Percentiles rank a stretch among this genome's conserved stretches.
These are phyloP conservation scores for Oreocharis arfaki DNA, from an alignment of 2,113 vertebrate genomes.

Conservation along the genomic window DNA sequence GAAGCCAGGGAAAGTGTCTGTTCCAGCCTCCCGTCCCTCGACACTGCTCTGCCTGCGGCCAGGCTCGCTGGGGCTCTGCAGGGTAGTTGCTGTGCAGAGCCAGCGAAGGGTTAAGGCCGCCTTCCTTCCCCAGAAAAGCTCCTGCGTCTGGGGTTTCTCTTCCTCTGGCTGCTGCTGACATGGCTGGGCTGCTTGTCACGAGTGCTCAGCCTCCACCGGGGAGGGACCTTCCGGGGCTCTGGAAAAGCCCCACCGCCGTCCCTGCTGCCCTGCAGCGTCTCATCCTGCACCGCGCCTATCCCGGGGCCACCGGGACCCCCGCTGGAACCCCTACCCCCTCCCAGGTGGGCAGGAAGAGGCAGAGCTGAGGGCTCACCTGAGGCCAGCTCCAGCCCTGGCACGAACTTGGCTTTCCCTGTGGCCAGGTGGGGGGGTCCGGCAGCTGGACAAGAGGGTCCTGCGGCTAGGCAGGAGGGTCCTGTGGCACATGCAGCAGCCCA, in stretches of 20 bases:
- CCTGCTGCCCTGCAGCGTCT: background rate
- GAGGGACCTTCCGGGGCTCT: background rate
- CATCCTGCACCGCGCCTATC: background rate
- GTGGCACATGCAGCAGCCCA: rapidly evolving
- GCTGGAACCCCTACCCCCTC: background rate
- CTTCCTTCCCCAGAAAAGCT: slow-evolving; percentile 33
- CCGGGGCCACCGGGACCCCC: background rate
- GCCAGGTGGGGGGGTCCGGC: rapidly evolving
- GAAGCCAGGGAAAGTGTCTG: background rate
- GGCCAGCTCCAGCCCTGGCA: background rate
- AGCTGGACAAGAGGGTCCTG: background rate
- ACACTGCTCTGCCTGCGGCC: background rate
- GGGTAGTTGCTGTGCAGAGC: background rate
- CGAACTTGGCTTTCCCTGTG: rapidly evolving
- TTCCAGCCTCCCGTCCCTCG: background rate
- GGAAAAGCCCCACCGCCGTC: rapidly evolving
- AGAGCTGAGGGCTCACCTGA: background rate
- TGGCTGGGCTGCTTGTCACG: background rate
- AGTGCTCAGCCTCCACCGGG: background rate
- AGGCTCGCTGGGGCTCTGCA: background rate
- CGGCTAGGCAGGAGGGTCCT: background rate
- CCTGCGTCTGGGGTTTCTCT: slow-evolving; percentile 42
- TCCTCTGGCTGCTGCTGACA: slow-evolving; percentile 46
- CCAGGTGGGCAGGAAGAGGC: background rate
- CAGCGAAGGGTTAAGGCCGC: background rate